phyloP scores from a whole-genome alignment of 2,888 invertebrate species.

The Drosophila prostipennis region DNA sequence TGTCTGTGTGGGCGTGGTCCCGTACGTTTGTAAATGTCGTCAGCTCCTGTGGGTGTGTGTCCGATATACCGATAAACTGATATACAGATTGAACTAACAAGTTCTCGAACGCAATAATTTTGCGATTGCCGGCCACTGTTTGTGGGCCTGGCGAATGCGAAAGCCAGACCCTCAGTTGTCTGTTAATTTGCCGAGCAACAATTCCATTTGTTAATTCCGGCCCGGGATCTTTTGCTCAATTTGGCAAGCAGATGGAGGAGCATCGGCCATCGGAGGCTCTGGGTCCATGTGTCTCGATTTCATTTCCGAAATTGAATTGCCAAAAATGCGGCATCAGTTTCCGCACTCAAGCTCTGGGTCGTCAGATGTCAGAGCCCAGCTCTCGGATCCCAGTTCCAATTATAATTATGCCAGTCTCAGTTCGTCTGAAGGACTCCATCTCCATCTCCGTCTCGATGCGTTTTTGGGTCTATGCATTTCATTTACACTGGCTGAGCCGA shows the following conservation, averaged over 20 bases:
- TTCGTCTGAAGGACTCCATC: constrained; percentile 22
- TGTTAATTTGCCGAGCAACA: constrained; percentile 69
- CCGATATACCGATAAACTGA: not conserved
- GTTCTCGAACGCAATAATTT: constrained; percentile 69
- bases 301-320: constrained; percentile 53
- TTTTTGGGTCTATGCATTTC: constrained; percentile 59
- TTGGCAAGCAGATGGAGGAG: constrained; percentile 37
- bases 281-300: constrained; percentile 31
- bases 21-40: constrained; percentile 1
- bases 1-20: constrained; percentile 41
- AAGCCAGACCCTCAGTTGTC: constrained; percentile 34
- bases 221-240: constrained; percentile 56
- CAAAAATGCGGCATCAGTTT: constrained; percentile 39
- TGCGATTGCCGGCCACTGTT: constrained; percentile 31
- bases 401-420: constrained; percentile 52
- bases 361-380: constrained; percentile 3
- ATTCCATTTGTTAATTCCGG: constrained; percentile 57
- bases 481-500: constrained; percentile 55
- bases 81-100: constrained; percentile 69
- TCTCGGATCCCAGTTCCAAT: constrained; percentile 47
- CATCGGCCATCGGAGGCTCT: not conserved
- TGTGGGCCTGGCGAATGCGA: constrained; percentile 17
- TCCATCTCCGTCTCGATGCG: constrained; percentile 31
- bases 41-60: constrained; percentile 3
- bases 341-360: constrained; percentile 12